phyloP scores from a whole-genome alignment of 35 echinoderm and acorn worm species.

The Stichopus chloronotus region DNA sequence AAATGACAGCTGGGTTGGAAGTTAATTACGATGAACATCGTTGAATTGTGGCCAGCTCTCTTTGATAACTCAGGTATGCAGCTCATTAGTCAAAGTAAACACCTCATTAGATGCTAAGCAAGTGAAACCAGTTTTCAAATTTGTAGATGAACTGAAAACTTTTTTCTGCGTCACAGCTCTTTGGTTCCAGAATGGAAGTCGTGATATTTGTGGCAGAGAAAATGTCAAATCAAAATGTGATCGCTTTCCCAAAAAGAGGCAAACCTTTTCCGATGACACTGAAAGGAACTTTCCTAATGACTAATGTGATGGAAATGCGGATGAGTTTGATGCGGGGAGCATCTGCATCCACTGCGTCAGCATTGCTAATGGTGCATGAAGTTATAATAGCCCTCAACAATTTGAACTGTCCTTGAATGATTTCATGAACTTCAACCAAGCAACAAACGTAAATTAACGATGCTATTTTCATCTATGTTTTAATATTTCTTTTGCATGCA shows the following conservation, averaged over 20 bases:
- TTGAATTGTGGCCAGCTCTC: not conserved
- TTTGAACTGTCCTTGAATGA: no score
- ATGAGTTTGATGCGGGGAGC: not conserved
- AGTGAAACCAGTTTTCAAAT: not conserved
- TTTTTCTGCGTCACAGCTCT: not conserved
- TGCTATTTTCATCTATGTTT: no score
- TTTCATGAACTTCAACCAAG: no score
- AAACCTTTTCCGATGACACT: not conserved
- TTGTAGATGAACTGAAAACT: not conserved
- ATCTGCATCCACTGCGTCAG: not conserved
- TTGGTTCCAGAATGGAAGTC: no score
- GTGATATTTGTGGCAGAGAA: no score
- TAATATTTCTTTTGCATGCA: no score
- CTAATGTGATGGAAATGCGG: not conserved
- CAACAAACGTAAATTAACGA: no score
- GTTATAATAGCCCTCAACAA: not conserved
- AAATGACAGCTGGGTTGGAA: not conserved
- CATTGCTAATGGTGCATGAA: not conserved
- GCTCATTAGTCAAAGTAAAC: not conserved
- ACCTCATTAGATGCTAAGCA: not conserved
- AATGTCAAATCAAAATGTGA: not conserved
- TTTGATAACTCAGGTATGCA: not conserved
- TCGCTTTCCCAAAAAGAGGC: not conserved
- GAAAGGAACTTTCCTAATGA: not conserved
- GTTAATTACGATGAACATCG: not conserved